Evolutionary conservation across 2,888 invertebrate species (phyloP).

Genomic region (Catocala sponsa): DNA sequence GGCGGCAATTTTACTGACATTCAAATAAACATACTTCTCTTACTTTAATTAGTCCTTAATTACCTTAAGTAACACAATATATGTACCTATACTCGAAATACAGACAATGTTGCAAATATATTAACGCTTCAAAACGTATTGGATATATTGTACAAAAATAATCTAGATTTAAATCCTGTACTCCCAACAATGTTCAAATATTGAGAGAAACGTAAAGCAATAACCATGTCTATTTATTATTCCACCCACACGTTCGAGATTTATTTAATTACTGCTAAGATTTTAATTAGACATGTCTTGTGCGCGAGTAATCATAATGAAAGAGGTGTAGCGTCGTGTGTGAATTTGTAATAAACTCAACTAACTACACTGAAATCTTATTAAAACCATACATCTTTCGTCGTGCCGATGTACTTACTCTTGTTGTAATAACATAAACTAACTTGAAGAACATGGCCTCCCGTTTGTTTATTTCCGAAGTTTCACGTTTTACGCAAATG

Average conservation of each 20-base stretch:
- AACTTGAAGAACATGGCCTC: not conserved
- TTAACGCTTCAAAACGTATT: no score
- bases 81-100: no score
- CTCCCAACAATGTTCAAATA: slow-evolving; percentile 2
- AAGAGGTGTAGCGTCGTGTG: slow-evolving; percentile 9
- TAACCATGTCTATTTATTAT: slow-evolving; percentile 25
- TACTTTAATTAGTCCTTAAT: no score
- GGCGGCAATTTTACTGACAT: no score
- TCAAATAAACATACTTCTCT: no score
- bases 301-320: slow-evolving; percentile 8
- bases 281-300: slow-evolving; percentile 25
- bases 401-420: not conserved
- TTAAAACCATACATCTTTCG: slow-evolving; percentile 43
- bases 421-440: not conserved
- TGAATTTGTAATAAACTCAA: slow-evolving; percentile 38
- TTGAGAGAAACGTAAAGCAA: slow-evolving; percentile 24
- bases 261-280: slow-evolving; percentile 38
- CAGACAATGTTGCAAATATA: no score
- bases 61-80: no score
- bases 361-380: slow-evolving; percentile 42
- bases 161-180: not conserved
- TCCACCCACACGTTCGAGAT: slow-evolving; percentile 22
- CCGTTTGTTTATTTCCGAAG: slow-evolving; percentile 2
- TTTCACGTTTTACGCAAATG: no score
- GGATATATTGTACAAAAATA: no score